These are phyloP conservation scores for Barnardius zonarius DNA, from an alignment of 2,113 vertebrate species.

Conservation along the genomic window DNA sequence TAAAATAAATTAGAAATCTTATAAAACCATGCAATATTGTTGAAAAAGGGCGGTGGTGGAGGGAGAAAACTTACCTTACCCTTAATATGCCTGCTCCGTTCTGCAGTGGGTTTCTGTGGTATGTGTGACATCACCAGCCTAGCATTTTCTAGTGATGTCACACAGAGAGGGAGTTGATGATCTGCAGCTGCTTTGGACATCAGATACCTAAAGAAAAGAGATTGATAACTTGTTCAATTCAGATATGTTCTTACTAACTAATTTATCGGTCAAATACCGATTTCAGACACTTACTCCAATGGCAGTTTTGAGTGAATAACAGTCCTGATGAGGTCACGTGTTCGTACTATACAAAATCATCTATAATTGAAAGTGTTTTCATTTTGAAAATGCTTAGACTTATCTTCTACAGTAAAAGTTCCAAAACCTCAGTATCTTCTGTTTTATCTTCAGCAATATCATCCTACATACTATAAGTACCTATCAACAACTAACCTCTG, in stretches of 20 bases:
- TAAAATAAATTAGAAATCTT: constrained; percentile 60
- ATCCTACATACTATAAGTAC: not conserved
- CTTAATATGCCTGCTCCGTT: constrained; percentile 73
- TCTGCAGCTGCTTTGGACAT: constrained; percentile 74
- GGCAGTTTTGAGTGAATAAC: not conserved
- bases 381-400: constrained; percentile 2
- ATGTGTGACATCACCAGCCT: constrained; percentile 66
- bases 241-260: not conserved
- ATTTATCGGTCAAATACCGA: not conserved
- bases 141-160: constrained; percentile 60
- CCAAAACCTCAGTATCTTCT: not conserved
- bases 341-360: not conserved
- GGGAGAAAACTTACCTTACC: constrained; percentile 70
- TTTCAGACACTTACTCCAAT: not conserved
- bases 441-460: not conserved
- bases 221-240: constrained; percentile 53
- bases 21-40: constrained; percentile 75
- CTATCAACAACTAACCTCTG: not conserved
- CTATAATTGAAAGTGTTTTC: not conserved
- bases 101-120: constrained; percentile 68
- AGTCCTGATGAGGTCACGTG: not conserved
- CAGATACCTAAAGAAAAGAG: constrained; percentile 69
- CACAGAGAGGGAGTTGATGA: constrained; percentile 73
- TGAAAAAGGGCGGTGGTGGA: constrained; percentile 63
- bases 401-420: not conserved